Evolutionary conservation across 1,140 invertebrate species (phyloP), one percentile per base, ranked within the genome.

Genomic region (Drosophila auraria): DNA sequence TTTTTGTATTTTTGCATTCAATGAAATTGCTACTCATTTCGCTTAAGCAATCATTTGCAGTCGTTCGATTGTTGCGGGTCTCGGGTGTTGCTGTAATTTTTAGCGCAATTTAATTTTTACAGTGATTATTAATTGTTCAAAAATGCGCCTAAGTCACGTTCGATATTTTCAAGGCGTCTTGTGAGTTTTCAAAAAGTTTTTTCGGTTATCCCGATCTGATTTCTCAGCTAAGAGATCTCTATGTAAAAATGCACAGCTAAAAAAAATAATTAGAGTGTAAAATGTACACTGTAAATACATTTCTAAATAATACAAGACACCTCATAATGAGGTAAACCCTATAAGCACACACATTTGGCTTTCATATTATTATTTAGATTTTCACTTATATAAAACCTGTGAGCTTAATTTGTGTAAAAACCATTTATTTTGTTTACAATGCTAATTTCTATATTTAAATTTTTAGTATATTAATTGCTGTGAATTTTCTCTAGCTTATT

Each of bases 101-200:
- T 63, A 82, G 49, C 62, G 38, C 73, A 44, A 65, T 75, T 75
- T 76, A 40, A 53, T 20, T 53, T 72, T 47, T 58, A 58, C 44
- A 60, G 72, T 30, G 49, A 25, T 84, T 71, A 75, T 49, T 54
- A 33, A 53, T 57, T 61, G 0, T 60, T 27, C 47, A 38, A 53
- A 69, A 65, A 87, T 87, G 83, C 78, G 78, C 8, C 33, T 71
- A 53, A 68, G 62, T 27, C 51, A 69, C 33, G 23, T 74, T n/a
- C 80, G 65, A 42, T 65, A 40, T 74, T 76, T 72, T 14, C 59
- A 33, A 68, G 64, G 27, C 54, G 54, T 78, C 68, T 50, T 87
- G 84, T 87, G 74, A 87, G 83, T 87, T 69, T 4, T 23, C 3
- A 8, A 44, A 59, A 47, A 44, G 14, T 40, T 15, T 23, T 25